phyloP scores from a whole-genome alignment of 2,797 vertebrate species.

The Neoniphon sammara region DNA sequence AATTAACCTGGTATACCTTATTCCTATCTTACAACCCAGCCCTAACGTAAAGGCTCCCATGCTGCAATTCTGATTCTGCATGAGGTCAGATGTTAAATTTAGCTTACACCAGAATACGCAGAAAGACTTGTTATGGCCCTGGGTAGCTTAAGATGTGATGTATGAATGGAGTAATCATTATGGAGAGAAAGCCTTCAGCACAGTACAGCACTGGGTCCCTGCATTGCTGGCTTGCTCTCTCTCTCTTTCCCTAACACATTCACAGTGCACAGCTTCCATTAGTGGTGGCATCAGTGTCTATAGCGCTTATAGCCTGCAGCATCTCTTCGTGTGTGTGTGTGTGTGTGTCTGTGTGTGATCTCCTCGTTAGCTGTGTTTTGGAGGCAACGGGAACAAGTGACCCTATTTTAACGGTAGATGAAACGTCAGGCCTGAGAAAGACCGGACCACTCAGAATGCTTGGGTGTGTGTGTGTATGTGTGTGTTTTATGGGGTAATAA shows the following conservation, averaged over 20 bases:
- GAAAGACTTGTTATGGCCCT: conserved; percentile 1
- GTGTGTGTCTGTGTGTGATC: conserved; percentile 43
- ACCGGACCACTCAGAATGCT: conserved; percentile 5
- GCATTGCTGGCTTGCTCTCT: conserved; percentile 41
- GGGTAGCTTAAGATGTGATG: conserved; percentile 39
- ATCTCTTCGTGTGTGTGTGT: conserved; percentile 4
- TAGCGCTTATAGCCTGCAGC: conserved; percentile 68
- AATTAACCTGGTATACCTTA: too few relatives aligned
- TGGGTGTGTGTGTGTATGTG: neutral
- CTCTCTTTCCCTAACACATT: conserved; percentile 37
- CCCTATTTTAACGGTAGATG: conserved; percentile 30
- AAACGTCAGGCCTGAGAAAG: conserved; percentile 21
- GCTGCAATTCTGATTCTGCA: neutral
- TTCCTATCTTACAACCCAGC: too few relatives aligned
- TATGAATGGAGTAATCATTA: conserved; percentile 62
- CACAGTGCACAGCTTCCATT: conserved; percentile 69
- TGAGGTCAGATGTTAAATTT: conserved; percentile 6
- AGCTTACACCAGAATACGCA: neutral
- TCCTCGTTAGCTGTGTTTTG: conserved; percentile 54
- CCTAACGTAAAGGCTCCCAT: neutral
- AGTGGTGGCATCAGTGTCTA: conserved; percentile 62
- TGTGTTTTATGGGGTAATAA: conserved; percentile 37
- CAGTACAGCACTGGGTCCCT: conserved; percentile 48
- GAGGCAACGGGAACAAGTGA: conserved; percentile 30
- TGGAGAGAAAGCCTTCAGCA: conserved; percentile 57